Evolutionary conservation across 2,113 vertebrate species (phyloP), one percentile per base, ranked within the genome.

Genomic region (Tachycineta bicolor): DNA sequence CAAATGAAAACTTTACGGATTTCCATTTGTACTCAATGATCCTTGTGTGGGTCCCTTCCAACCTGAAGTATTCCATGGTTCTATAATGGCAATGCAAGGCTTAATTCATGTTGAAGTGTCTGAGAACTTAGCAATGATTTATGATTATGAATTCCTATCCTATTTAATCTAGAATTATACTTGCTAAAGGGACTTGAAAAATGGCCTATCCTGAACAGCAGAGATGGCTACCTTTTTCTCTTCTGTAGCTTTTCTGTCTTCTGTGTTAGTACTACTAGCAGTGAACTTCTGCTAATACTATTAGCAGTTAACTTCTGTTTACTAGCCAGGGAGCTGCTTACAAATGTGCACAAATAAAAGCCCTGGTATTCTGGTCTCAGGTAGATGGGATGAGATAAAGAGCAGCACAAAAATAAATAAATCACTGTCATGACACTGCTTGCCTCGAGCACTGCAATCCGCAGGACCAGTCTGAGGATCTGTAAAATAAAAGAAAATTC

Each of bases 351-450:
- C 7, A 4, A 55, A 82, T 59, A 78, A 39, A 4, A 59, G 7
- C 12, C 29, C 15, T 1, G 11, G 2, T 18, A 23, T 47, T 62
- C 5, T 37, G 18, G 4, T 39, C 31, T 70, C 16, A 14, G 33
- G 14, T 47, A 71, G 62, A 28, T 56, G 41, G 49, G 18, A 12
- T 64, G 21, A 83, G 9, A 49, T 52, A 59, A 76, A 8, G 19
- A 70, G 19, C 15, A 46, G 39, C 12, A 50, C 19, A 63, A 59
- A 77, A 92, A n/a, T 46, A 53, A 60, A 52, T 23, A 7, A 58
- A 71, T 19, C 5, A 18, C 25, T 2, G 0, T 69, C 25, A 63
- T 43, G 18, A 9, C 21, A 77, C 16, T 2, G 0, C 4, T 50
- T 73, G 15, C 41, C 9, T 87, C 0, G 0, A 65, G 15, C 87